phyloP scores from a whole-genome alignment of 1,140 invertebrate genomes.

The Gonatopus flavifemur region DNA sequence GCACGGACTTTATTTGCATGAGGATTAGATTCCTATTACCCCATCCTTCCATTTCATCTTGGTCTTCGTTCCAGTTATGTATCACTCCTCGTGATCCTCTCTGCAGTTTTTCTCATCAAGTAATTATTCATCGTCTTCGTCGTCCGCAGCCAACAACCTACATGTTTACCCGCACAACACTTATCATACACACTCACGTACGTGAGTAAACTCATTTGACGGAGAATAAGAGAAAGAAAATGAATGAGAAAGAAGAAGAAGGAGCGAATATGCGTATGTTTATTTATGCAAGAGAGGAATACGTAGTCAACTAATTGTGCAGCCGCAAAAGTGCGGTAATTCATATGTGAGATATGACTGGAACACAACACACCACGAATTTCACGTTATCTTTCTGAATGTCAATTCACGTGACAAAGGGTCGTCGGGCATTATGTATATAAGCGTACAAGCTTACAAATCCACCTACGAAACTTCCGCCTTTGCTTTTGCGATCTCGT shows the following conservation, averaged over 20 bases:
- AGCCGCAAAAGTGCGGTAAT: conserved; percentile 34
- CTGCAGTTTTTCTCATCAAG: too few species aligned
- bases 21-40: too few species aligned
- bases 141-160: neutral
- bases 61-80: too few species aligned
- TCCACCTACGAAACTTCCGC: conserved; percentile 34
- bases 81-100: too few species aligned
- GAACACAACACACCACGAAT: too few species aligned
- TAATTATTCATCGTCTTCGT: too few species aligned
- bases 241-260: neutral
- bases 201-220: conserved; percentile 1
- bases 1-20: too few species aligned
- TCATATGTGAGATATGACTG: too few species aligned
- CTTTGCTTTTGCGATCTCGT: neutral
- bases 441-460: conserved; percentile 3
- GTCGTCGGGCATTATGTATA: too few species aligned
- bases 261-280: conserved; percentile 31
- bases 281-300: conserved; percentile 48
- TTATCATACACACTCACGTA: neutral
- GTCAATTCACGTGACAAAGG: conserved; percentile 37
- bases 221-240: neutral
- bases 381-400: conserved; percentile 16
- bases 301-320: conserved; percentile 45
- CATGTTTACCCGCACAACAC: neutral
- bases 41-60: too few species aligned